A percentile compares a stretch with the other conserved stretches of the same genome.
These are phyloP conservation scores for Callyntrura sp. DNA, from an alignment of 2,888 invertebrate genomes.

Conservation along the genomic window DNA sequence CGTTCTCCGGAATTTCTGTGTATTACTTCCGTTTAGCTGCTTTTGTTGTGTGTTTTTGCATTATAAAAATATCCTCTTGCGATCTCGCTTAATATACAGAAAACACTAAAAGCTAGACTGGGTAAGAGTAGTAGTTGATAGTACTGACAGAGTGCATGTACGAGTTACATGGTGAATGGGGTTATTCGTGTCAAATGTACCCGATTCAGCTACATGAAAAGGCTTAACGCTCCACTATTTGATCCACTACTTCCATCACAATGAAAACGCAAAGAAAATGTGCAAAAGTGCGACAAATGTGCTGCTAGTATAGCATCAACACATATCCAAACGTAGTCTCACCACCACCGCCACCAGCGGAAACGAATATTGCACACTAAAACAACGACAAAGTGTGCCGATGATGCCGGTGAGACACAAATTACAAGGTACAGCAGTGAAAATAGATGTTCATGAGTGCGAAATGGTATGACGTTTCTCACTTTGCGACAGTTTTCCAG, in stretches of 20 bases:
- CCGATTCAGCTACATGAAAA: constrained; percentile 36
- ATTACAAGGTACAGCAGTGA: background rate
- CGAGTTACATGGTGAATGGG: background rate
- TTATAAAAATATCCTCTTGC: background rate
- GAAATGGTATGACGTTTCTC: background rate
- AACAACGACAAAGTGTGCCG: constrained; percentile 23
- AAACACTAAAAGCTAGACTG: background rate
- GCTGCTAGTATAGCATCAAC: background rate
- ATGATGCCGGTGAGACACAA: background rate
- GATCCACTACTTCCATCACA: constrained; percentile 3
- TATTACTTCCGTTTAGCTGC: constrained; percentile 59
- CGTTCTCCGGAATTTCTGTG: background rate
- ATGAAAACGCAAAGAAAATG: constrained; percentile 7
- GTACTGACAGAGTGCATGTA: background rate
- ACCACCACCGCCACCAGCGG: background rate
- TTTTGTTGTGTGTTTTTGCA: background rate
- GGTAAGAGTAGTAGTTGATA: background rate
- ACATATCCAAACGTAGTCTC: background rate
- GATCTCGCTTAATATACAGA: background rate
- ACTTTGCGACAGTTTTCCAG: background rate
- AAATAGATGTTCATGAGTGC: background rate
- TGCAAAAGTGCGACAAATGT: background rate
- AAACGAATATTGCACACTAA: constrained; percentile 26
- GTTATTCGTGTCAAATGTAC: constrained; percentile 4
- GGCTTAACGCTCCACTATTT: background rate